phyloP scores from a whole-genome alignment of 2,888 invertebrate species.

The Diarsia rubi region DNA sequence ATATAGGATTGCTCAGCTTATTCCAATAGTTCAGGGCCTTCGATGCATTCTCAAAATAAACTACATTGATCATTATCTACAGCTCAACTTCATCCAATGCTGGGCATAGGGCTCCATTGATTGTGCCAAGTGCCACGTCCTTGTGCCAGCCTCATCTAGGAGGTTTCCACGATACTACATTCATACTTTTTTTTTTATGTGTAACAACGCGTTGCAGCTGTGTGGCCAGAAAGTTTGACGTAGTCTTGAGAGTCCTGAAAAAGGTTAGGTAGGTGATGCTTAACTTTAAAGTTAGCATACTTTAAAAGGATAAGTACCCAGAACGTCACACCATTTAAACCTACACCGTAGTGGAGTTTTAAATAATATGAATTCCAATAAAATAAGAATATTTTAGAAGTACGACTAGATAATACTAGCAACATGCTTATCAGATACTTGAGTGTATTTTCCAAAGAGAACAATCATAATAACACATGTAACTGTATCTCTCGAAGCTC shows the following conservation, averaged over 20 bases:
- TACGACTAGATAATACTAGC: too few species aligned
- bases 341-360: too few species aligned
- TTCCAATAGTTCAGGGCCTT: not conserved
- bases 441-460: not conserved
- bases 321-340: not conserved
- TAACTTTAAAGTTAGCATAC: not conserved
- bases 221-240: too few species aligned
- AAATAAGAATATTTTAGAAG: not conserved
- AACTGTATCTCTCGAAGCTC: not conserved
- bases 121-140: too few species aligned
- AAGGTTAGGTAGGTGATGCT: not conserved
- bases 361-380: not conserved
- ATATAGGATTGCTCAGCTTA: conserved; percentile 26
- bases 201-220: too few species aligned
- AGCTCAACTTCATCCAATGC: too few species aligned
- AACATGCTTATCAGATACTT: not conserved
- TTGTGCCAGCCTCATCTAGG: too few species aligned
- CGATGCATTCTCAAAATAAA: conserved; percentile 16
- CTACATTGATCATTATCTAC: not conserved
- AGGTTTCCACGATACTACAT: not conserved
- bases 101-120: too few species aligned
- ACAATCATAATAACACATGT: conserved; percentile 1
- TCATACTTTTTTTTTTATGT: not conserved
- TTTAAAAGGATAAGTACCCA: not conserved
- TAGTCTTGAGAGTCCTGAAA: too few species aligned